A percentile compares a stretch with the other conserved stretches of the same genome.
These are phyloP conservation scores for Sebastes steindachneri DNA, from an alignment of 2,797 vertebrate species.

Conservation along the genomic window DNA sequence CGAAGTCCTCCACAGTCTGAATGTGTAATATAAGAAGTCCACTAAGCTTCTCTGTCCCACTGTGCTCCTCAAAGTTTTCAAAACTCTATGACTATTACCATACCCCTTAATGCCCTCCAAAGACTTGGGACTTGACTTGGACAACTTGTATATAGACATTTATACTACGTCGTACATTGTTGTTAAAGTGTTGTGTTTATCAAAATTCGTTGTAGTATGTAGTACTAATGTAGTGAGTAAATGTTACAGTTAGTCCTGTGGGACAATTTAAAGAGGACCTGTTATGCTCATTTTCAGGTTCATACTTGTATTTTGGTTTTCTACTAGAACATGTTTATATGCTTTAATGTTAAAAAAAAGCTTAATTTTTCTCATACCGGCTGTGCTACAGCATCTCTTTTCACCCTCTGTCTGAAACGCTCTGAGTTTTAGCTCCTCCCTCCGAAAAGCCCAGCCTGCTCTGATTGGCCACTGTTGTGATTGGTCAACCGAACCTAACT, in stretches of 20 bases:
- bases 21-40: neutral
- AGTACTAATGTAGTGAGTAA: neutral
- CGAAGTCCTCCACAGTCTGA: neutral
- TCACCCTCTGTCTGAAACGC: neutral
- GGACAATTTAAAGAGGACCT: neutral
- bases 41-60: neutral
- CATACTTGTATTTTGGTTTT: neutral
- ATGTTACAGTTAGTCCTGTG: neutral
- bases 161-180: neutral
- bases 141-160: neutral
- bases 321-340: neutral
- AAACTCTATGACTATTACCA: neutral
- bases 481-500: neutral
- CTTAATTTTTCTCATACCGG: neutral
- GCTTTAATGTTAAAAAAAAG: too few species aligned
- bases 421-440: neutral
- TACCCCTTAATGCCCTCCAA: neutral
- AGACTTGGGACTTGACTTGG: neutral
- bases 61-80: neutral
- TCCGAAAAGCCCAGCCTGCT: neutral
- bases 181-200: neutral
- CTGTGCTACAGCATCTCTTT: neutral
- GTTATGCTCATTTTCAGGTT: too few species aligned
- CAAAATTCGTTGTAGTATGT: too few species aligned
- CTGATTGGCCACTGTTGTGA: neutral